Evolutionary conservation across 2,888 invertebrate species (phyloP).

Genomic region (Agrypnus murinus): DNA sequence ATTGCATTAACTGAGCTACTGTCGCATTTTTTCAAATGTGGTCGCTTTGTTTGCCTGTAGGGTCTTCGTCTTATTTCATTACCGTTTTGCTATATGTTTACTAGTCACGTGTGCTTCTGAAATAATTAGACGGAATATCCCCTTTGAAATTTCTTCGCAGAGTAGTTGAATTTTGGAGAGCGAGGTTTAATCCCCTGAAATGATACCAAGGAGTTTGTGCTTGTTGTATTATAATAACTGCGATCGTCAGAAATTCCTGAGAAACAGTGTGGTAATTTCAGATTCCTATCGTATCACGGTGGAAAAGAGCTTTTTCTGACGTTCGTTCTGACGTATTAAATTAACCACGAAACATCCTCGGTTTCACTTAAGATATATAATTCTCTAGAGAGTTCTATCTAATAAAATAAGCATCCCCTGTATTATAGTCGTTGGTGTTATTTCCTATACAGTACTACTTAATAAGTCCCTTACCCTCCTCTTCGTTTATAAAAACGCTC

Average conservation of each 20-base stretch:
- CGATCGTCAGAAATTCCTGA: constrained; percentile 4
- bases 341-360: constrained; percentile 38
- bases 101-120: constrained; percentile 33
- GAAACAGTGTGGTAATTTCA: constrained; percentile 27
- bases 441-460: constrained; percentile 3
- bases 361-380: constrained; percentile 22
- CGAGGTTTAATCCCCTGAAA: background rate
- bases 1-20: constrained; percentile 42
- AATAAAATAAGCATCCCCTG: constrained; percentile 52
- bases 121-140: constrained; percentile 13
- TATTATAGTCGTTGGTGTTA: background rate
- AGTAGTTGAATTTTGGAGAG: constrained; percentile 8
- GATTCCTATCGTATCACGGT: constrained; percentile 18
- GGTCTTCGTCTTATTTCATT: constrained; percentile 46
- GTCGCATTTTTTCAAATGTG: constrained; percentile 45
- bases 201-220: background rate
- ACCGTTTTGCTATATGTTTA: constrained; percentile 41
- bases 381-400: constrained; percentile 45
- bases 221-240: no score
- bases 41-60: constrained; percentile 34
- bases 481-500: constrained; percentile 16
- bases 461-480: background rate
- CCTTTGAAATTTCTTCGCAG: constrained; percentile 13
- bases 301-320: constrained; percentile 17
- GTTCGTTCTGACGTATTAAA: constrained; percentile 35